Conservation (phyloP, 2,888 invertebrate genomes). For the Eupithecia subfuscata region DNA sequence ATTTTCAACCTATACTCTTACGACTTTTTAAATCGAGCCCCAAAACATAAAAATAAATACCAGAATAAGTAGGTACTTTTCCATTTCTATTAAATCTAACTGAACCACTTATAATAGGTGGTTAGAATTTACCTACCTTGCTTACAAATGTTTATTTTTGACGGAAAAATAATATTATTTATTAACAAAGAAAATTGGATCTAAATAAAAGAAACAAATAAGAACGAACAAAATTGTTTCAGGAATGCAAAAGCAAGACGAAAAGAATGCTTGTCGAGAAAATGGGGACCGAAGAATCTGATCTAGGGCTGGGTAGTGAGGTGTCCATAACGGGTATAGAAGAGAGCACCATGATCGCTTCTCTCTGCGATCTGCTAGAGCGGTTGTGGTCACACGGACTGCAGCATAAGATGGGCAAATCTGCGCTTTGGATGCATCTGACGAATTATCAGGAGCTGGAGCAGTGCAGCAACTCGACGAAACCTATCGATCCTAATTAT, state of each 20-base stretch:
- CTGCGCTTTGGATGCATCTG: constrained; percentile 98
- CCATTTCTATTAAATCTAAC: too few species aligned
- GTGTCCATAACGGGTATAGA: constrained; percentile 90
- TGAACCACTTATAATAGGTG: too few species aligned
- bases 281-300: constrained; percentile 98
- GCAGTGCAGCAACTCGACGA: constrained; percentile 84
- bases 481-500: constrained; percentile 81
- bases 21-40: too few species aligned
- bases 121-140: too few species aligned
- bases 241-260: constrained; percentile 97
- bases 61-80: too few species aligned
- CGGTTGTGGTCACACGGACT: constrained; percentile 99
- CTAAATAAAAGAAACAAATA: neutral
- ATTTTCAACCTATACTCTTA: too few species aligned
- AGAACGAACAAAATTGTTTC: constrained; percentile 27
- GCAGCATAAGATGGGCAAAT: constrained; percentile 98
- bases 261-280: constrained; percentile 99
- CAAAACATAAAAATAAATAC: too few species aligned
- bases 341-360: constrained; percentile 99
- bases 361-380: constrained; percentile 98
- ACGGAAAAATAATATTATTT: too few species aligned
- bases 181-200: neutral
- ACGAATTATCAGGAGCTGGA: constrained; percentile 94
- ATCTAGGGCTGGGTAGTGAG: constrained; percentile 94
- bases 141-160: too few species aligned